Evolutionary conservation across 1,140 invertebrate species (phyloP).

Genomic region (Bombus waltoni): DNA sequence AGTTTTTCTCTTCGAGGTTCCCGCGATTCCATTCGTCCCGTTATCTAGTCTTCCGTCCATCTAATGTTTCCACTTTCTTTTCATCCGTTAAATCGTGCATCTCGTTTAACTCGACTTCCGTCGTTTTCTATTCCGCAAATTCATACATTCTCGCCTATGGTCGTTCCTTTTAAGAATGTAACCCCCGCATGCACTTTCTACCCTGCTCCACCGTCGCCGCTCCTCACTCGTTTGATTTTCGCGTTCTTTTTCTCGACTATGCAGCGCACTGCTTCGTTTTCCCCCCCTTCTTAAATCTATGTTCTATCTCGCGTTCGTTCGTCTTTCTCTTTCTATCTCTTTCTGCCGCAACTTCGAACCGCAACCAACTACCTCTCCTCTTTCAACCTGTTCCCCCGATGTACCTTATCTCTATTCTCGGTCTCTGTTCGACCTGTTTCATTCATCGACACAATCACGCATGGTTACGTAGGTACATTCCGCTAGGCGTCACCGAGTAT

Average conservation of each 20-base stretch:
- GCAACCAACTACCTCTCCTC: not conserved
- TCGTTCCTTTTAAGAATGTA: not conserved
- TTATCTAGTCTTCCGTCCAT: not conserved
- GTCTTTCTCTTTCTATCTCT: not conserved
- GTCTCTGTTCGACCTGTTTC: constrained; percentile 30
- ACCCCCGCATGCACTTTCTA: not conserved
- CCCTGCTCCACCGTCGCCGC: not conserved
- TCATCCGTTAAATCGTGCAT: not conserved
- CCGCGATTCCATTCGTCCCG: constrained; percentile 2
- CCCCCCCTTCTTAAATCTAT: constrained; percentile 1
- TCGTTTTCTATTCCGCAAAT: not conserved
- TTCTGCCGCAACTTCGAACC: too few species aligned
- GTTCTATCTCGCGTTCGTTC: not conserved
- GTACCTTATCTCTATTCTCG: constrained; percentile 27
- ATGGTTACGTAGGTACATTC: constrained; percentile 46
- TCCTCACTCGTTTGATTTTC: not conserved
- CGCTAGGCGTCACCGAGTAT: constrained; percentile 22
- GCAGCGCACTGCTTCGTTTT: not conserved
- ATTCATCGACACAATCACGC: constrained; percentile 34
- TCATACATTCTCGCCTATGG: not conserved
- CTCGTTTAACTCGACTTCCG: constrained; percentile 15
- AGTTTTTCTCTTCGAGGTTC: not conserved
- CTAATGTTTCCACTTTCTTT: not conserved
- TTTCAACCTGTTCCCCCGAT: not conserved
- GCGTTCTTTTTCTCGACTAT: not conserved